These are phyloP conservation scores for Strigamia maritima DNA, from an alignment of 2,888 invertebrate genomes.

Conservation along the genomic window DNA sequence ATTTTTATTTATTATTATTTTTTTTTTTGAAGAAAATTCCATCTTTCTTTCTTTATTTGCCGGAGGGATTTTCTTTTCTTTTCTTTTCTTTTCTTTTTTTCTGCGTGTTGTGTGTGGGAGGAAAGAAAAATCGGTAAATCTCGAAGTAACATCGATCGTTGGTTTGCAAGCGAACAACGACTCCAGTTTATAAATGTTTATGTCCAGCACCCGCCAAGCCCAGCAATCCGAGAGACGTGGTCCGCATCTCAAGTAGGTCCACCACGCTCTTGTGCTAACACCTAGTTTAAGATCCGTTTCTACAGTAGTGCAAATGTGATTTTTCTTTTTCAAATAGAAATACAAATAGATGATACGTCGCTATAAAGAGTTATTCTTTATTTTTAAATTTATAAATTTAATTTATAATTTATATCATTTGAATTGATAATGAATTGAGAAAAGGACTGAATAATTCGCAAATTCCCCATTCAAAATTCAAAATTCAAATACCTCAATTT, in stretches of 20 bases:
- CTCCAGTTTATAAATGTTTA: conserved; percentile 41
- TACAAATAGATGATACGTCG: no score
- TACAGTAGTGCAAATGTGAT: neutral
- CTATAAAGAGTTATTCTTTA: no score
- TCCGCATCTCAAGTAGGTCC: conserved; percentile 29
- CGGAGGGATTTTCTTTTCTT: neutral
- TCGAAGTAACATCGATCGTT: conserved; percentile 36
- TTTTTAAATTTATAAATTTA: no score
- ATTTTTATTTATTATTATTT: neutral
- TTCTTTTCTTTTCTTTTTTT: no score
- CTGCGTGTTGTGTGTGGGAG: neutral
- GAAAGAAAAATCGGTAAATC: neutral
- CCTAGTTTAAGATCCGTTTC: neutral
- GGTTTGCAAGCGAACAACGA: conserved; percentile 38
- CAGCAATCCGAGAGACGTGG: conserved; percentile 37
- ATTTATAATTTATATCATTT: no score
- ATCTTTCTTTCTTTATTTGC: neutral
- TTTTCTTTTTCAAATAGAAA: no score
- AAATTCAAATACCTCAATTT: conserved; percentile 5
- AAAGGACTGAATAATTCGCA: neutral
- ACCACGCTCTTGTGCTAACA: neutral
- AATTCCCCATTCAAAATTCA: neutral
- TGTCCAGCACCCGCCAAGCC: conserved; percentile 38
- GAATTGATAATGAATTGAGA: neutral
- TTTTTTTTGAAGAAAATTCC: neutral